phyloP scores from a whole-genome alignment of 1,140 invertebrate genomes.

The Bombus cullumanus region DNA sequence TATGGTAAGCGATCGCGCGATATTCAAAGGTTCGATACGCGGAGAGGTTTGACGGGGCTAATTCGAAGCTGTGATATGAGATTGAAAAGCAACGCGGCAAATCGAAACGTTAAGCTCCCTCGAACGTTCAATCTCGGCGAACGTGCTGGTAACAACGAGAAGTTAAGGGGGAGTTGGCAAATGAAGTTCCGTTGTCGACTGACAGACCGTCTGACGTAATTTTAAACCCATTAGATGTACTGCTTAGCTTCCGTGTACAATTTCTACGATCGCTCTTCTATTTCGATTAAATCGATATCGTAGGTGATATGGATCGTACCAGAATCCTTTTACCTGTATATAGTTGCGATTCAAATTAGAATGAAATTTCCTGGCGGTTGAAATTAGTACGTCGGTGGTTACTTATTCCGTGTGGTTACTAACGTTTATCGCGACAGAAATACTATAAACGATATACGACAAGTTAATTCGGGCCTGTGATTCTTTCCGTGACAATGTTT shows the following conservation, averaged over 20 bases:
- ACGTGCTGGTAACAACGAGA: background rate
- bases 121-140: background rate
- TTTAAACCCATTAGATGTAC: slow-evolving; percentile 46
- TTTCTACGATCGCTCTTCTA: slow-evolving; percentile 38
- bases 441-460: no score
- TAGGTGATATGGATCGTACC: slow-evolving; percentile 27
- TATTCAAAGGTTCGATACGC: background rate
- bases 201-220: slow-evolving; percentile 32
- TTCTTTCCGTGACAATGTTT: background rate
- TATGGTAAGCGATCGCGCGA: background rate
- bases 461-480: background rate
- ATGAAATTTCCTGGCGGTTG: background rate
- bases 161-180: background rate
- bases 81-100: background rate
- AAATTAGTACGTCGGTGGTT: background rate
- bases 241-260: slow-evolving; percentile 38
- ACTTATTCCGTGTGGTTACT: background rate
- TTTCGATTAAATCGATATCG: slow-evolving; percentile 51
- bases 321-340: background rate
- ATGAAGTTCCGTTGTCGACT: slow-evolving; percentile 19
- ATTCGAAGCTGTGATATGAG: background rate
- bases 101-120: background rate
- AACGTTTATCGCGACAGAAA: no score
- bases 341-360: background rate
- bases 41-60: background rate